phyloP scores from a whole-genome alignment of 2,888 invertebrate species.

The Thelaira solivaga region DNA sequence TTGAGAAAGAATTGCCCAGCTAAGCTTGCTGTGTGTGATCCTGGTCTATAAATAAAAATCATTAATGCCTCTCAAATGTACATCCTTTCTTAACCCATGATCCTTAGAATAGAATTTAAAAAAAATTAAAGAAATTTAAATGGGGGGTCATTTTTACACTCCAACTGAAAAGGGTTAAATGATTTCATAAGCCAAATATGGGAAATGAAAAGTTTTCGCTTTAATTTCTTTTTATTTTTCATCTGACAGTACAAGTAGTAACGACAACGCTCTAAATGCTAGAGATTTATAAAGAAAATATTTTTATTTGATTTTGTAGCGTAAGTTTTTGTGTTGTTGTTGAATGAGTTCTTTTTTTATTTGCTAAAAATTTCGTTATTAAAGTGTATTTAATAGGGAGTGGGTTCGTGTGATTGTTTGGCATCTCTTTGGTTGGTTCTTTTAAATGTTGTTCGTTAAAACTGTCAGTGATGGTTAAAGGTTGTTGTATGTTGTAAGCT shows the following conservation, averaged over 20 bases:
- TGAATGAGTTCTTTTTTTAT: no score
- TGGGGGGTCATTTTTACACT: no score
- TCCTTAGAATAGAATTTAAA: no score
- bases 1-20: no score
- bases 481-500: constrained; percentile 59
- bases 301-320: constrained; percentile 30
- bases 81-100: no score
- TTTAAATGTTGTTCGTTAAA: constrained; percentile 57
- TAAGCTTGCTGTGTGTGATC: no score
- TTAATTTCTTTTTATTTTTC: not conserved
- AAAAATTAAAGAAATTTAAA: no score
- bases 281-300: constrained; percentile 54
- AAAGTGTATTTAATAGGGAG: constrained; percentile 35
- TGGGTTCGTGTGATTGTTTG: constrained; percentile 15
- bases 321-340: no score
- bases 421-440: constrained; percentile 6
- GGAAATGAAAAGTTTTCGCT: not conserved
- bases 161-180: no score
- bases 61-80: no score
- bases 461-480: constrained; percentile 58
- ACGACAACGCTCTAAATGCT: constrained; percentile 46
- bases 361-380: constrained; percentile 26
- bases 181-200: constrained; percentile 14
- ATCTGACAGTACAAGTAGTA: constrained; percentile 11
- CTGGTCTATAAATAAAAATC: no score